A percentile compares a stretch with the other conserved stretches of the same genome.
phyloP scores from a whole-genome alignment of 2,888 invertebrate species.

The Zeuzera pyrina region DNA sequence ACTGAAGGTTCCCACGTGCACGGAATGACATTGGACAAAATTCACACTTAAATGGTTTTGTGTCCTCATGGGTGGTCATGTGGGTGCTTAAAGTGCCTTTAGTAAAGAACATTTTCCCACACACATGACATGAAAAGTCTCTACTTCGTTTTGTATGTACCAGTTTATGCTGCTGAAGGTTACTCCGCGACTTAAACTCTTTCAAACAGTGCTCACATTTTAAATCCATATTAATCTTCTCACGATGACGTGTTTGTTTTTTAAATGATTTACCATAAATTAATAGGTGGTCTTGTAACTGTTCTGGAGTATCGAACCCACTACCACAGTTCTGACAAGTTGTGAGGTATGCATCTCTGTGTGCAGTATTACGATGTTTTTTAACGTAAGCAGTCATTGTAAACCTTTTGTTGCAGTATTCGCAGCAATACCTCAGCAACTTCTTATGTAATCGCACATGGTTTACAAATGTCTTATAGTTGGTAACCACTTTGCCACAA shows the following conservation, averaged over 20 bases:
- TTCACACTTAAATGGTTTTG: constrained; percentile 55
- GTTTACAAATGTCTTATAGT: constrained; percentile 40
- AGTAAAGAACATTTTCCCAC: constrained; percentile 64
- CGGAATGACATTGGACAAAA: constrained; percentile 55
- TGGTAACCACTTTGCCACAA: constrained; percentile 41
- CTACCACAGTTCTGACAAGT: constrained; percentile 49
- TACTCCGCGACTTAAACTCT: constrained; percentile 52
- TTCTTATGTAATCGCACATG: constrained; percentile 51
- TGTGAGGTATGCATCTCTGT: constrained; percentile 23
- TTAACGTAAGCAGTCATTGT: constrained; percentile 31
- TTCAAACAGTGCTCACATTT: constrained; percentile 53
- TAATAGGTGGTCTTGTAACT: constrained; percentile 44
- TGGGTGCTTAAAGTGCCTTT: constrained; percentile 59
- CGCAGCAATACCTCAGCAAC: constrained; percentile 45
- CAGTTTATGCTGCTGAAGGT: constrained; percentile 47
- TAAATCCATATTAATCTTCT: constrained; percentile 26
- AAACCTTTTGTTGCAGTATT: constrained; percentile 47
- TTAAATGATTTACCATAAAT: constrained; percentile 33
- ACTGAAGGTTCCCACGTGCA: constrained; percentile 53
- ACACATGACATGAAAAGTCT: constrained; percentile 57
- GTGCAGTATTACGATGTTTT: constrained; percentile 33
- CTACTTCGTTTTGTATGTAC: constrained; percentile 58
- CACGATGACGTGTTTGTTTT: constrained; percentile 26
- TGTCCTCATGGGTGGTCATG: constrained; percentile 53
- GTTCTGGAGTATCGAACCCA: constrained; percentile 36